Evolutionary conservation across 2,888 invertebrate genomes (phyloP).

Genomic region (Scelioninae gen. 1): DNA sequence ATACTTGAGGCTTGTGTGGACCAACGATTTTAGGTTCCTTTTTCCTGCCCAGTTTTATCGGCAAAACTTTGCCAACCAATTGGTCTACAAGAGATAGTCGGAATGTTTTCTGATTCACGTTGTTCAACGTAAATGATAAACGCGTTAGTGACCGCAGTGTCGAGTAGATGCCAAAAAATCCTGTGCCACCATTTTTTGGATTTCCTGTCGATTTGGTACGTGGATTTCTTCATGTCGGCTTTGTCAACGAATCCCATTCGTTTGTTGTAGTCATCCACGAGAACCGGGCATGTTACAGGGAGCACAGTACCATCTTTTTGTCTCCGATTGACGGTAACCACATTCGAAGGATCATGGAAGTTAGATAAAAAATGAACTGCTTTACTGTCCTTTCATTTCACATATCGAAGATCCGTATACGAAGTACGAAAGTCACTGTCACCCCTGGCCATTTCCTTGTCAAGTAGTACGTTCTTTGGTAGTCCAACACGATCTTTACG

Average conservation of each 20-base stretch:
- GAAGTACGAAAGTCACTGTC: conserved; percentile 56
- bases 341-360: conserved; percentile 68
- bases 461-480: conserved; percentile 42
- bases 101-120: conserved; percentile 24
- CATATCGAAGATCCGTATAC: conserved; percentile 71
- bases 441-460: conserved; percentile 49
- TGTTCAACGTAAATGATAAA: conserved; percentile 44
- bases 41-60: conserved; percentile 41
- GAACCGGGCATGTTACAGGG: conserved; percentile 70
- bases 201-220: conserved; percentile 11
- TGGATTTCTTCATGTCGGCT: conserved; percentile 11
- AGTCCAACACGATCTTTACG: conserved; percentile 51
- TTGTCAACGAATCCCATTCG: conserved; percentile 73
- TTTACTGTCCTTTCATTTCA: conserved; percentile 77
- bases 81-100: conserved; percentile 44
- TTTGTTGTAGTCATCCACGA: conserved; percentile 74
- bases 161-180: conserved; percentile 58
- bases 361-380: conserved; percentile 72
- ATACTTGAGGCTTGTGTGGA: conserved; percentile 17
- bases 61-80: conserved; percentile 33
- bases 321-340: conserved; percentile 68
- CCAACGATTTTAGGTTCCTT: background rate
- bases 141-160: conserved; percentile 38
- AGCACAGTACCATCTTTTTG: conserved; percentile 70
- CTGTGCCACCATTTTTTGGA: conserved; percentile 47